Conservation (phyloP, 2,113 vertebrate genomes). For the Bujurquina vittata region DNA sequence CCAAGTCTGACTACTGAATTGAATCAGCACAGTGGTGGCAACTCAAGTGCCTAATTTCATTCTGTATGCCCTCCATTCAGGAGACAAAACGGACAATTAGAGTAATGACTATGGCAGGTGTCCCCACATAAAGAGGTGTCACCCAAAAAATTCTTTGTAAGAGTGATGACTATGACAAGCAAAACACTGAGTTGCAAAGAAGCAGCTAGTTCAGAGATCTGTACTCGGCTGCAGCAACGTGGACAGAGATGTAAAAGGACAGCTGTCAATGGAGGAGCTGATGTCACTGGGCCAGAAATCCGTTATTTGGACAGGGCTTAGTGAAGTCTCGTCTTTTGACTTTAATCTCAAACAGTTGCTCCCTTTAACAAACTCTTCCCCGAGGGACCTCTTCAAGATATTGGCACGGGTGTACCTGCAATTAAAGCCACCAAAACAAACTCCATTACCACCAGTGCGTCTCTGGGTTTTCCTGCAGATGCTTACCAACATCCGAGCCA, state of each 20-base stretch:
- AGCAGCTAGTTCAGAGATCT: background rate
- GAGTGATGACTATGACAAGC: constrained; percentile 6
- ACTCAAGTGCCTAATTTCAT: constrained; percentile 63
- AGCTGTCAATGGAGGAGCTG: constrained; percentile 44
- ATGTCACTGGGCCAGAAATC: constrained; percentile 30
- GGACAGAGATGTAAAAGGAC: constrained; percentile 37
- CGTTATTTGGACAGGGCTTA: constrained; percentile 21
- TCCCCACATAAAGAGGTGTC: constrained; percentile 41
- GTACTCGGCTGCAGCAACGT: constrained; percentile 12
- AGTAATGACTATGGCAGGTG: constrained; percentile 60
- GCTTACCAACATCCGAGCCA: constrained; percentile 60
- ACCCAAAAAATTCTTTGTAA: constrained; percentile 16
- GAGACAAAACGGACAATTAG: constrained; percentile 55
- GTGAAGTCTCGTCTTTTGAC: constrained; percentile 38
- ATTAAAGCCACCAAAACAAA: constrained; percentile 70
- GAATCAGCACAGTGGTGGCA: constrained; percentile 60
- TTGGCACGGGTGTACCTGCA: constrained; percentile 59
- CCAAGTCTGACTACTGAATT: constrained; percentile 60
- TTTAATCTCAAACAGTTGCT: constrained; percentile 57
- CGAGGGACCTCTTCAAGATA: constrained; percentile 25
- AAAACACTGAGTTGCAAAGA: constrained; percentile 8
- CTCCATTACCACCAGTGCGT: constrained; percentile 51
- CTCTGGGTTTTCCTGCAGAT: constrained; percentile 36
- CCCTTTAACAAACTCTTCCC: constrained; percentile 38
- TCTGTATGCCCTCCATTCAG: constrained; percentile 53